Percentiles rank a stretch among this genome's conserved stretches.
Evolutionary conservation across 2,113 vertebrate species (phyloP).

Genomic region (Paraplagusia blochii): DNA sequence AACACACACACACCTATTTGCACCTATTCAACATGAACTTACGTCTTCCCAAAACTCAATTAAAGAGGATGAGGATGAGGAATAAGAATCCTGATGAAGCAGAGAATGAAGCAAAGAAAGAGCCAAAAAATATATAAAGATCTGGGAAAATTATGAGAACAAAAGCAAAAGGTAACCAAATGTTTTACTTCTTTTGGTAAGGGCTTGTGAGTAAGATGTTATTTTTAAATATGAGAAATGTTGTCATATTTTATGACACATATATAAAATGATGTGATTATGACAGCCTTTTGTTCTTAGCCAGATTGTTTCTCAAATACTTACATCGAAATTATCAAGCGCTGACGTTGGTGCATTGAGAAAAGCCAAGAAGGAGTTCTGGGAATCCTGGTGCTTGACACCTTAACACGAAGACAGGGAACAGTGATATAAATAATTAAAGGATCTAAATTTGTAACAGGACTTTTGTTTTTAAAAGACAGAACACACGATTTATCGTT

Average conservation of each 20-base stretch:
- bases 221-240: no score
- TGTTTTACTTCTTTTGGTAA: no score
- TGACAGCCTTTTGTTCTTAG: no score
- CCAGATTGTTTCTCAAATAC: constrained; percentile 55
- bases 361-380: constrained; percentile 99
- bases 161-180: no score
- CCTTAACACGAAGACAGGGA: constrained; percentile 77
- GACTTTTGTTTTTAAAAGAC: constrained; percentile 29
- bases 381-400: constrained; percentile 98
- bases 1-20: constrained; percentile 10
- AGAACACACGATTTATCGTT: constrained; percentile 12
- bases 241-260: no score
- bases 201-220: neutral
- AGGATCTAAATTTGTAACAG: constrained; percentile 46
- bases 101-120: constrained; percentile 81
- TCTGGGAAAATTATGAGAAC: constrained; percentile 28
- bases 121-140: constrained; percentile 74
- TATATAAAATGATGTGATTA: no score
- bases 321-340: constrained; percentile 96
- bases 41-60: constrained; percentile 97
- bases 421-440: constrained; percentile 39
- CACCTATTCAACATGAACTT: constrained; percentile 75
- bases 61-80: constrained; percentile 94
- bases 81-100: constrained; percentile 91
- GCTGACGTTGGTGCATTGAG: constrained; percentile 95